Evolutionary conservation across 2,888 invertebrate genomes (phyloP).

Genomic region (Euproctis similis): DNA sequence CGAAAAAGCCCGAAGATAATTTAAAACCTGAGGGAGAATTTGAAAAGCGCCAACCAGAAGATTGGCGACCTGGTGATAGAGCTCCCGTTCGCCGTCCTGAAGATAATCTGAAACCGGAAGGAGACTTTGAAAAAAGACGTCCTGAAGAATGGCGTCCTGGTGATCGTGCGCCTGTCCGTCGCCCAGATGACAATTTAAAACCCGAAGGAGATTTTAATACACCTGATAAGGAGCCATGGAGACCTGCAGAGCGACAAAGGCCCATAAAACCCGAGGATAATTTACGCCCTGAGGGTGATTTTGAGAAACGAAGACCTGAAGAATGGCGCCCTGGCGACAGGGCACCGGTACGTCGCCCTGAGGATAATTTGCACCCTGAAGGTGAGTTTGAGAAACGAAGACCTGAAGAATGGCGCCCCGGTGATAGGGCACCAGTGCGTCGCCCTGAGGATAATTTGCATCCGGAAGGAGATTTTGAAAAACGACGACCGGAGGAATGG

Average conservation of each 20-base stretch:
- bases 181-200: constrained; percentile 47
- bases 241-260: constrained; percentile 40
- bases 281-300: constrained; percentile 63
- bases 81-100: constrained; percentile 6
- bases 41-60: constrained; percentile 46
- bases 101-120: constrained; percentile 13
- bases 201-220: constrained; percentile 61
- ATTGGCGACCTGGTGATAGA: constrained; percentile 52
- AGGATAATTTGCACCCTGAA: constrained; percentile 64
- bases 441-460: constrained; percentile 56
- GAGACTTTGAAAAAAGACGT: constrained; percentile 55
- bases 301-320: constrained; percentile 46
- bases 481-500: constrained; percentile 45
- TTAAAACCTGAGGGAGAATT: constrained; percentile 72
- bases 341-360: constrained; percentile 5
- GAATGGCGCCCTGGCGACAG: constrained; percentile 54
- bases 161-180: constrained; percentile 24
- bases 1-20: constrained; percentile 66
- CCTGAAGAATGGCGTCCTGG: constrained; percentile 52
- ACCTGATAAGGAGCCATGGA: constrained; percentile 14
- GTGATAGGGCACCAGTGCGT: constrained; percentile 21
- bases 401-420: constrained; percentile 38
- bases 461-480: constrained; percentile 66
- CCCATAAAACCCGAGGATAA: constrained; percentile 63
- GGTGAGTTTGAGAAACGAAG: constrained; percentile 43